Conservation (phyloP, 1,140 invertebrate genomes). For the Hycleus phaleratus region DNA sequence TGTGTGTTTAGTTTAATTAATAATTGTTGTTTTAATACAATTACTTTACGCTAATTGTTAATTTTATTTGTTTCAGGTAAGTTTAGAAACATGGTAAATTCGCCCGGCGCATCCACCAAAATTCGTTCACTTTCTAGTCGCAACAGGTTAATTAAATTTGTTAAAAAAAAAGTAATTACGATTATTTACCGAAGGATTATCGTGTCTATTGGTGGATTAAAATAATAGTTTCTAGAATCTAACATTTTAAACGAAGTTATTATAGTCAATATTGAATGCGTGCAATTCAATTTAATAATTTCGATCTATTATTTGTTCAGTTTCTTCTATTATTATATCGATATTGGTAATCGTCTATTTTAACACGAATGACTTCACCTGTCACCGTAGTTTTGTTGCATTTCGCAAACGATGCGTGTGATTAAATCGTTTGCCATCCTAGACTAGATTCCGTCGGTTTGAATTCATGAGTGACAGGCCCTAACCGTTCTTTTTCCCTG, state of each 20-base stretch:
- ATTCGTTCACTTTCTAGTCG: background rate
- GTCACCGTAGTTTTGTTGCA: slow-evolving; percentile 3
- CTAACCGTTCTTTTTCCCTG: background rate
- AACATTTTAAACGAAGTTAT: too few relatives aligned
- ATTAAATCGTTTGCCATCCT: slow-evolving; percentile 18
- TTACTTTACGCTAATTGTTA: background rate
- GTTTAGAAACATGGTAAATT: background rate
- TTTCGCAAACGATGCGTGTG: slow-evolving; percentile 15
- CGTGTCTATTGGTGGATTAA: background rate
- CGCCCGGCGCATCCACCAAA: slow-evolving; percentile 2
- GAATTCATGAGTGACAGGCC: slow-evolving; percentile 16
- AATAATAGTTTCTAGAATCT: too few relatives aligned
- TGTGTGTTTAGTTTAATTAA: background rate
- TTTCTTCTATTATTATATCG: background rate
- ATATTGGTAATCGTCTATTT: background rate
- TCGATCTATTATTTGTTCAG: background rate
- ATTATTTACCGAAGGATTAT: background rate
- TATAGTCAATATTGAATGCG: too few relatives aligned
- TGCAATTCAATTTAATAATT: too few relatives aligned
- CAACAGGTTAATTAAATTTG: background rate
- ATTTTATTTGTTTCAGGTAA: background rate
- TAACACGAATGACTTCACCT: slow-evolving; percentile 9
- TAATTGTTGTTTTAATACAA: background rate
- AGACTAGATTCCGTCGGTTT: slow-evolving; percentile 11
- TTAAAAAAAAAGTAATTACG: background rate